Evolutionary conservation across 2,113 vertebrate genomes (phyloP).

Genomic region (Thalassarche chlororhynchos): DNA sequence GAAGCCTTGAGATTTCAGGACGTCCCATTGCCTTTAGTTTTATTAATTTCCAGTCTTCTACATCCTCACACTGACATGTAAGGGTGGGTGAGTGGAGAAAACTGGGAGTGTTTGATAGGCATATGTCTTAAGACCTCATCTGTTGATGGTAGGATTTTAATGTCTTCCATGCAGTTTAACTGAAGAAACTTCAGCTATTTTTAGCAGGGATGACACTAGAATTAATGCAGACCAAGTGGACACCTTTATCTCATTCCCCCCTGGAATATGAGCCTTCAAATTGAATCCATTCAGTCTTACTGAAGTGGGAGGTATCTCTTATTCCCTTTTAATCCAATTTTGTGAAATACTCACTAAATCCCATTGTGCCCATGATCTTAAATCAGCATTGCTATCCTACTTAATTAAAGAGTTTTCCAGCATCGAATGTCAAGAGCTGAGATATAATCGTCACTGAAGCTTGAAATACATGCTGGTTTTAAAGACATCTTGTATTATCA

Average conservation of each 20-base stretch:
- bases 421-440: not conserved
- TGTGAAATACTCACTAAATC: conserved; percentile 18
- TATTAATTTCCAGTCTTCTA: not conserved
- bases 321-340: conserved; percentile 37
- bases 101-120: not conserved
- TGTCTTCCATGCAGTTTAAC: not conserved
- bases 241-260: not conserved
- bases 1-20: not conserved
- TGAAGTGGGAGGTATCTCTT: not conserved
- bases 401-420: conserved; percentile 56
- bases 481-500: conserved; percentile 37
- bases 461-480: conserved; percentile 12
- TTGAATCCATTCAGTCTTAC: not conserved
- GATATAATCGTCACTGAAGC: not conserved
- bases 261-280: not conserved
- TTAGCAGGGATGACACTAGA: not conserved
- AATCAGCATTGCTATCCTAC: not conserved
- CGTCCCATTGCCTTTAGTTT: not conserved
- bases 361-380: not conserved
- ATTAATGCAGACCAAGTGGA: not conserved
- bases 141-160: not conserved
- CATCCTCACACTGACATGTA: not conserved
- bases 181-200: not conserved
- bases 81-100: not conserved
- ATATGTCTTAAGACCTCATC: not conserved